Percentiles rank a stretch among this genome's conserved stretches.
Conservation (phyloP, 2,113 vertebrate species). For the Tetrax tetrax region DNA sequence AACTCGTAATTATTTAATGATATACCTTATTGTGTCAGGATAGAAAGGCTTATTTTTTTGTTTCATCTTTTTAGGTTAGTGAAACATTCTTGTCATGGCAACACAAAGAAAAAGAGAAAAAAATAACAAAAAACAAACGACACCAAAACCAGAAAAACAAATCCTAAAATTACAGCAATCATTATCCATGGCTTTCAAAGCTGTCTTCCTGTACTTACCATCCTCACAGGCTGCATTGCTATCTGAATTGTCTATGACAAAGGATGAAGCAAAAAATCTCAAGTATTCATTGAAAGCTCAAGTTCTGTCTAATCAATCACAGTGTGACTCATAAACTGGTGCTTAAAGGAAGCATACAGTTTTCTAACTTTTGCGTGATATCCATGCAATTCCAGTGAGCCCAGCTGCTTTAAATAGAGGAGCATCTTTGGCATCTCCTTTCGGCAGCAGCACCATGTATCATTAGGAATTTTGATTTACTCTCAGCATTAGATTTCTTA, state of each 20-base stretch:
- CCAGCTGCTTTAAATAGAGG: not conserved
- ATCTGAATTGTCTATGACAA: not conserved
- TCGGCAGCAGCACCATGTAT: not conserved
- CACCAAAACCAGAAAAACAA: not conserved
- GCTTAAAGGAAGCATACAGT: not conserved
- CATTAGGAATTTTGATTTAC: not conserved
- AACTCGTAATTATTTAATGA: not conserved
- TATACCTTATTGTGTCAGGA: not conserved
- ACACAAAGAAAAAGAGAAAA: not conserved
- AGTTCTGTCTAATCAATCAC: not conserved
- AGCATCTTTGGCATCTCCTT: not conserved
- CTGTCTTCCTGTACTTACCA: not conserved
- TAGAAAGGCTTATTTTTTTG: not conserved
- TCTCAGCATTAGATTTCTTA: not conserved
- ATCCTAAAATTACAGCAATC: not conserved
- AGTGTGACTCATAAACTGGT: not conserved
- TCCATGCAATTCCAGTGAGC: not conserved
- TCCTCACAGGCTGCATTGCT: not conserved
- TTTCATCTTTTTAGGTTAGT: not conserved
- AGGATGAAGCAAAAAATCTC: not conserved
- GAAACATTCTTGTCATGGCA: not conserved
- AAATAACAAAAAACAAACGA: no score
- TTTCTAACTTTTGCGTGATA: not conserved
- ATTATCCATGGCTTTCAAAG: not conserved
- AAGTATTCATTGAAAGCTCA: not conserved